Evolutionary conservation across 2,113 vertebrate genomes (phyloP), one percentile per base, ranked within the genome.

Genomic region (Cacatua alba): DNA sequence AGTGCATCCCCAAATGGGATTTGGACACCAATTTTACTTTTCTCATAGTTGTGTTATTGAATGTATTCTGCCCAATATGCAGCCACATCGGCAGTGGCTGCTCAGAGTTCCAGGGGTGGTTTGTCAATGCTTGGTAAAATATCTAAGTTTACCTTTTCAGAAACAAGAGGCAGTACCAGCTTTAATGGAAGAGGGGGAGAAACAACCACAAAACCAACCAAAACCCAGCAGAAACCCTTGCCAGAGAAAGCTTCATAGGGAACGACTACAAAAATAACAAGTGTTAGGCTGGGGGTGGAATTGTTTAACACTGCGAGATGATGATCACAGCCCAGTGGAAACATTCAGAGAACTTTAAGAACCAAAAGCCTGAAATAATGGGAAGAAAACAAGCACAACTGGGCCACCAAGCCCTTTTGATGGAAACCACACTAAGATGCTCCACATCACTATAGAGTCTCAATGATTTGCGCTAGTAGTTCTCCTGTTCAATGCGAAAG

Each of bases 181-280:
- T 75, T 74, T 88, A 74, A 53, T 17, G 35, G 46, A 74, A 87
- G 17, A 2, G 1, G 17, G 11, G 19, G 16, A 74, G 18, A 78
- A 86, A 41, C 18, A 76, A 33, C 44, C 67, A 75, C 11, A 63
- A 41, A 64, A 85, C 12, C 19, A 51, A 82, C 24, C 60, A 31
- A 65, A 90, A 70, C 25, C 26, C 52, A 82, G 93, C 77, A 92
- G 62, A 62, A 92, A 21, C 9, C 53, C 44, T 78, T 76, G n/a
- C 31, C 65, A 83, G 39, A 53, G 67, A 82, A 85, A 87, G 44
- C 15, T 90, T 76, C 76, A 68, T 28, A 92, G 33, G 19, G 29
- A 90, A 71, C 14, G 39, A 24, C 33, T 57, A 23, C 68, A 48
- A 59, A 64, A 46, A 3, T 0, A 43, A 1, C 13, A 82, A 84